Base-by-base conservation (phyloP, 2,797 vertebrate species). In the Phataginus tricuspis region DNA sequence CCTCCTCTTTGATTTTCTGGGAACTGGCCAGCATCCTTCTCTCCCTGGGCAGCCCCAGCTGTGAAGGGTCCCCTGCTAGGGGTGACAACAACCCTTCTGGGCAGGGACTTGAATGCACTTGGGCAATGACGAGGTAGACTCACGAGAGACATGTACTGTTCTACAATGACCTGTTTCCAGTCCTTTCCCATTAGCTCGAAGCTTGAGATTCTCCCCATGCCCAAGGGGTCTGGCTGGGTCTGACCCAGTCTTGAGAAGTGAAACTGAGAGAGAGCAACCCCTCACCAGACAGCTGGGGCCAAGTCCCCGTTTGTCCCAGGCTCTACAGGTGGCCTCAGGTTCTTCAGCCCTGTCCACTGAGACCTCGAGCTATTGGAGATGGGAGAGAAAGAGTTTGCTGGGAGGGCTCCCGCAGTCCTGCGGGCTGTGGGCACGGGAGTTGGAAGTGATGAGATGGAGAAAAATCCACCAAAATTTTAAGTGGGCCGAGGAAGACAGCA, bases 21-120 rank as follows among this genome's bases (percentile, higher is more conserved):
- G 42, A 61, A 42, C 8, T 49, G 59, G 39, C 42, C 53, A 53
- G 51, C 49, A 59, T 39, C 34, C 75, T 42, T 29, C 15, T 55
- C 29, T 64, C 29, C 6, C 6, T 11, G 4, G 3, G 9, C 14
- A 1, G 9, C 18, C 9, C 7, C 2, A 2, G 16, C 16, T 14
- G n/a, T 27, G 34, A 19, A 42, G 79, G 39, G 29, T 19, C 19
- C 37, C 34, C 49, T 5, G 61, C 21, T 14, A 6, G 5, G 61
- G 42, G 31, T 13, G 69, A 18, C 61, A 23, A 3, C 13, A 31
- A 34, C 29, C 15, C 37, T 63, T n/a, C 16, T 66, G 79, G 68
- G 51, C 68, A 49, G 59, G 31, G 19, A 37, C 68, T 8, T 75
- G 49, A 53, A 37, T 10, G 23, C 9, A 1, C 68, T 84, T 74